phyloP scores from a whole-genome alignment of 2,888 invertebrate species.

The Agrenia bidenticulata region DNA sequence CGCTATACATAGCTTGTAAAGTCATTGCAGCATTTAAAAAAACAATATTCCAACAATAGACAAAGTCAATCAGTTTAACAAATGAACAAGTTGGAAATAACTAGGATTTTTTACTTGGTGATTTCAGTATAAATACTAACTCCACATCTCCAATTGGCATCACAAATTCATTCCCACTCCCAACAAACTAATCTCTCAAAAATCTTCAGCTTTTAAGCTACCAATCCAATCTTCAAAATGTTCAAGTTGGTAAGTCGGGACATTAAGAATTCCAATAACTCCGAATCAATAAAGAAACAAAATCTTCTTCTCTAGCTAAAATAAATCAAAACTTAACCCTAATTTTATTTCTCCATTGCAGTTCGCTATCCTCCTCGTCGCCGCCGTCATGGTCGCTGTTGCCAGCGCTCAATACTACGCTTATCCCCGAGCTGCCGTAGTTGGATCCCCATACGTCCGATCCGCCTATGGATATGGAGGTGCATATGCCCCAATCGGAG shows the following conservation, averaged over 20 bases:
- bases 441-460: constrained; percentile 4
- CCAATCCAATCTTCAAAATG: constrained; percentile 15
- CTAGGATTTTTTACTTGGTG: background rate
- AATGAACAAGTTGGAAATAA: too few relatives aligned
- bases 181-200: constrained; percentile 1
- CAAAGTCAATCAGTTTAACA: too few relatives aligned
- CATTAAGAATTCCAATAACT: background rate
- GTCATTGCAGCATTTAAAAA: too few relatives aligned
- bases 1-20: too few relatives aligned
- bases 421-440: constrained; percentile 19
- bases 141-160: background rate
- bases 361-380: constrained; percentile 23
- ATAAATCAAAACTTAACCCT: too few relatives aligned
- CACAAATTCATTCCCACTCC: constrained; percentile 2
- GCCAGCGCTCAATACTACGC: constrained; percentile 18
- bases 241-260: constrained; percentile 22
- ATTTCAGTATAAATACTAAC: background rate
- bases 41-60: too few relatives aligned
- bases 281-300: background rate
- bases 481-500: constrained; percentile 8
- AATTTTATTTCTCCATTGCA: background rate
- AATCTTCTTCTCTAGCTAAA: too few relatives aligned
- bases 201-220: constrained; percentile 9
- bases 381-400: constrained; percentile 22
- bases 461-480: constrained; percentile 9